Percentiles rank a stretch among this genome's conserved stretches.
phyloP scores from a whole-genome alignment of 2,888 invertebrate species.

The Embidobia sp. region DNA sequence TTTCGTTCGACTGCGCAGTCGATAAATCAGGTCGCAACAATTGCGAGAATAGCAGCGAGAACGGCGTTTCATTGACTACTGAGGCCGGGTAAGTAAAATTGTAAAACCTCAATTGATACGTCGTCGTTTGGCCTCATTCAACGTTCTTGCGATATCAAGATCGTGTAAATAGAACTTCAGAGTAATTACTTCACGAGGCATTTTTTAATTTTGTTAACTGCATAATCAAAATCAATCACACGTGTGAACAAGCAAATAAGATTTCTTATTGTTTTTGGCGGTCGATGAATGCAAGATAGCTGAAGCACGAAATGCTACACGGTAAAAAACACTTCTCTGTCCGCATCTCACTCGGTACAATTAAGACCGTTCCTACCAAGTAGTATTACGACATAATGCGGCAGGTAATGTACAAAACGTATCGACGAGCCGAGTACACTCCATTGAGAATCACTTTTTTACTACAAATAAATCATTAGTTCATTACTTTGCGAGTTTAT shows the following conservation, averaged over 20 bases:
- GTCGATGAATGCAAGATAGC: no score
- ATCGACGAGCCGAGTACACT: no score
- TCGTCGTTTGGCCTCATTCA: constrained; percentile 65
- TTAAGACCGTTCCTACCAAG: no score
- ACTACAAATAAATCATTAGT: no score
- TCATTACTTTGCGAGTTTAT: no score
- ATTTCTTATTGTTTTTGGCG: constrained; percentile 40
- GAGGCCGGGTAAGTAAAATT: constrained; percentile 31
- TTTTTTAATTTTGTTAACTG: constrained; percentile 53
- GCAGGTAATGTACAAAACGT: no score
- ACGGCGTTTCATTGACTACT: constrained; percentile 31
- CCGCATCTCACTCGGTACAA: constrained; percentile 17
- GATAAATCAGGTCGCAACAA: constrained; percentile 53
- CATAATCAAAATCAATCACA: constrained; percentile 24
- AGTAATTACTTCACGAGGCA: constrained; percentile 44
- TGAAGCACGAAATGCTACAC: constrained; percentile 8
- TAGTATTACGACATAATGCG: no score
- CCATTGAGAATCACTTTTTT: no score
- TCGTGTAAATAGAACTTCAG: constrained; percentile 47
- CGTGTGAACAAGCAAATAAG: constrained; percentile 24
- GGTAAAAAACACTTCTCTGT: constrained; percentile 20
- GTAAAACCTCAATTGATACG: constrained; percentile 45
- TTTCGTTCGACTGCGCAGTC: constrained; percentile 65
- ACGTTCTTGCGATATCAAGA: constrained; percentile 60
- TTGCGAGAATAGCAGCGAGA: not conserved